Evolutionary conservation across 2,888 invertebrate genomes (phyloP).

Genomic region (Hypena proboscidalis): DNA sequence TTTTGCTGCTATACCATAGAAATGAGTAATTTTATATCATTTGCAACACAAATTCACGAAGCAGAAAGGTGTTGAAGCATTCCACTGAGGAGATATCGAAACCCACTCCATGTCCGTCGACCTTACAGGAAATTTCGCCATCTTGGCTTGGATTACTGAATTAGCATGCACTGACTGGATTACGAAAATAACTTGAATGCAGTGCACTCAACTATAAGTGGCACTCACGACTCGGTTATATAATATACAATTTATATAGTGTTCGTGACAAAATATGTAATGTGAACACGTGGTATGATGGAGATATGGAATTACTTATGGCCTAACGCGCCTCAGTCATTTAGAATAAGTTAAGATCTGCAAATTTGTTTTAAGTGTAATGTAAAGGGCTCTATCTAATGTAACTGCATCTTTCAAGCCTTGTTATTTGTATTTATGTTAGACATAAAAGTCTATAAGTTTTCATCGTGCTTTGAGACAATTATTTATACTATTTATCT

Average conservation of each 20-base stretch:
- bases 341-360: too few species aligned
- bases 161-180: constrained; percentile 43
- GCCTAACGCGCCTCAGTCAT: too few species aligned
- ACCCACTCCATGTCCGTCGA: constrained; percentile 3
- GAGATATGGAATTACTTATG: too few species aligned
- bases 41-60: not conserved
- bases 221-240: constrained; percentile 21
- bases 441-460: too few species aligned
- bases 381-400: too few species aligned
- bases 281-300: constrained; percentile 1
- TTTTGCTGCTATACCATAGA: too few species aligned
- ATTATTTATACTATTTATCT: too few species aligned
- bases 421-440: too few species aligned
- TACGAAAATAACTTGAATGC: constrained; percentile 45
- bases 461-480: too few species aligned
- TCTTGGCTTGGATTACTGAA: constrained; percentile 30
- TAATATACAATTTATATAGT: constrained; percentile 9
- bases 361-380: too few species aligned
- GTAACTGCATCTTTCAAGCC: too few species aligned
- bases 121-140: constrained; percentile 30
- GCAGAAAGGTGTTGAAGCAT: not conserved
- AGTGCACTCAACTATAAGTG: constrained; percentile 10
- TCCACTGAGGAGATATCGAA: not conserved
- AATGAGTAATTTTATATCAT: too few species aligned
- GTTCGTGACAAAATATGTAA: constrained; percentile 25